phyloP scores from a whole-genome alignment of 2,888 invertebrate species.

The Clusia tigrina region DNA sequence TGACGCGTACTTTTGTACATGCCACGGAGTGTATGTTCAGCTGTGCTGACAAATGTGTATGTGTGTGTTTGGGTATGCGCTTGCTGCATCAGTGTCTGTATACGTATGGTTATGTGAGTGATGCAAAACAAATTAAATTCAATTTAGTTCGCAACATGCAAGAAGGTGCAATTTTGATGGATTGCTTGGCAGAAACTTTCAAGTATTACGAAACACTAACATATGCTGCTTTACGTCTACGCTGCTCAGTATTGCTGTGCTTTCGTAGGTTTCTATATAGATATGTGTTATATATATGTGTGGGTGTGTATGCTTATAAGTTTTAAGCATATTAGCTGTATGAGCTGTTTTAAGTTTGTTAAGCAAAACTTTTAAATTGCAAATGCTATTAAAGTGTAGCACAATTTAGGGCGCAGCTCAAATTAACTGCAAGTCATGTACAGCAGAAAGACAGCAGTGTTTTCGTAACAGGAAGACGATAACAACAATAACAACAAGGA shows the following conservation, averaged over 20 bases:
- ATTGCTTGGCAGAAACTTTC: constrained; percentile 50
- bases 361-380: constrained; percentile 25
- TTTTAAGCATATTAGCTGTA: constrained; percentile 27
- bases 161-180: constrained; percentile 63
- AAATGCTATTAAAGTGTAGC: constrained; percentile 28
- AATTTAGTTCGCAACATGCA: constrained; percentile 54
- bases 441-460: too few species aligned
- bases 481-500: too few species aligned
- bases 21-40: too few species aligned
- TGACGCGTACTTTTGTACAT: too few species aligned
- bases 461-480: too few species aligned
- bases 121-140: constrained; percentile 58
- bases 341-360: background rate
- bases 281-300: background rate
- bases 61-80: constrained; percentile 1
- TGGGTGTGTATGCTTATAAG: constrained; percentile 16
- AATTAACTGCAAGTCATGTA: too few species aligned
- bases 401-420: background rate
- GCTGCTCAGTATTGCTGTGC: constrained; percentile 37
- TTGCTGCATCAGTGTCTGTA: constrained; percentile 35
- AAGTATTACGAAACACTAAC: constrained; percentile 33
- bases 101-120: constrained; percentile 26
- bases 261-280: constrained; percentile 12
- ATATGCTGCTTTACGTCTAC: constrained; percentile 34
- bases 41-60: background rate